phyloP scores from a whole-genome alignment of 2,888 invertebrate species.

The Euproctis similis region DNA sequence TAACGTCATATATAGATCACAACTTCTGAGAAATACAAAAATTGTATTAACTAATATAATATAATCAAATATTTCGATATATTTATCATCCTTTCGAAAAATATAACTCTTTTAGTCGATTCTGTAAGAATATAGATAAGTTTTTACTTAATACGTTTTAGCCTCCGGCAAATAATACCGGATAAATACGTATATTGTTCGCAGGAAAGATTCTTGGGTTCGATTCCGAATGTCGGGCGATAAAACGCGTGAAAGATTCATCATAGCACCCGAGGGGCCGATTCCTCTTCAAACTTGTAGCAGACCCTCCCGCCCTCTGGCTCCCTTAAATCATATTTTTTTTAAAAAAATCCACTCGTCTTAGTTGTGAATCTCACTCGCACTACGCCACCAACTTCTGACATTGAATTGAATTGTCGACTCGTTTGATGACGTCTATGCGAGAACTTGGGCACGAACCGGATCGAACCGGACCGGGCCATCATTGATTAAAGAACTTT shows the following conservation, averaged over 20 bases:
- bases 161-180: slow-evolving; percentile 15
- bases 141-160: too few relatives aligned
- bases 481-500: too few relatives aligned
- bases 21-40: too few relatives aligned
- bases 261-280: slow-evolving; percentile 61
- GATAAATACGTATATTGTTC: slow-evolving; percentile 21
- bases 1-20: too few relatives aligned
- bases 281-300: slow-evolving; percentile 65
- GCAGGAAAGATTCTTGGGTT: slow-evolving; percentile 44
- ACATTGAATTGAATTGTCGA: slow-evolving; percentile 47
- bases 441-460: too few relatives aligned
- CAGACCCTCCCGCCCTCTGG: slow-evolving; percentile 47
- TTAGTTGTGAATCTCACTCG: slow-evolving; percentile 42
- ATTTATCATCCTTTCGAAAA: too few relatives aligned
- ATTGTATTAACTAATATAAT: too few relatives aligned
- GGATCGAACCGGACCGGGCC: too few relatives aligned
- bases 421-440: slow-evolving; percentile 28
- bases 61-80: too few relatives aligned
- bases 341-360: slow-evolving; percentile 56
- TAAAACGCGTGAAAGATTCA: slow-evolving; percentile 73
- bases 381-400: slow-evolving; percentile 40
- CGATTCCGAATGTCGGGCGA: slow-evolving; percentile 63
- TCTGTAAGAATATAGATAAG: too few relatives aligned
- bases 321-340: slow-evolving; percentile 68
- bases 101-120: too few relatives aligned